Evolutionary conservation across 2,797 vertebrate genomes (phyloP).

Genomic region (Phaenicophaeus curvirostris): DNA sequence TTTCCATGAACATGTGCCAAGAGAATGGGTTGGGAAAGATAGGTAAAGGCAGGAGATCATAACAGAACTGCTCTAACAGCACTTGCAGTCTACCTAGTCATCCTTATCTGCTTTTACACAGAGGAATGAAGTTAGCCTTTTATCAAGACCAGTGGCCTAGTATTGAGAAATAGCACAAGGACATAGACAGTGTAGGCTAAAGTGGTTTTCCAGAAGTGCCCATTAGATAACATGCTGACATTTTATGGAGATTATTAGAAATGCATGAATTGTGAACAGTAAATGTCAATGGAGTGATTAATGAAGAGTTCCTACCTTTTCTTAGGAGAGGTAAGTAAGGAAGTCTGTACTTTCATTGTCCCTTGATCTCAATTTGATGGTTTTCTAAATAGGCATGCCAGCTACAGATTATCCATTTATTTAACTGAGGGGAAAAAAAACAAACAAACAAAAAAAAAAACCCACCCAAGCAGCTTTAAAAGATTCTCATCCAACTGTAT

Average conservation of each 20-base stretch:
- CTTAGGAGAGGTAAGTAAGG: constrained; percentile 20
- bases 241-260: constrained; percentile 70
- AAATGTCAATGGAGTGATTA: constrained; percentile 66
- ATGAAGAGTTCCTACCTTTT: constrained; percentile 27
- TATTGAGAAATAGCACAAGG: neutral
- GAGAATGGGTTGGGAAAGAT: neutral
- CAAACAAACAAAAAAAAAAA: neutral
- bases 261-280: constrained; percentile 46
- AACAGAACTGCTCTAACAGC: neutral
- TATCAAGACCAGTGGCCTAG: neutral
- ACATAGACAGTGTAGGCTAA: neutral
- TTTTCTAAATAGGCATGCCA: neutral
- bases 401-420: neutral
- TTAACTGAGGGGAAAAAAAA: neutral
- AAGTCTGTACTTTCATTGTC: constrained; percentile 8
- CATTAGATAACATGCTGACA: constrained; percentile 60
- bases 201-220: neutral
- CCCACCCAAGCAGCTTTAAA: neutral
- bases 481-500: neutral
- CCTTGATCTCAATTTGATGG: neutral
- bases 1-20: neutral
- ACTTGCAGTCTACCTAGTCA: neutral
- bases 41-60: neutral
- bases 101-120: neutral
- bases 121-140: neutral